Conservation (phyloP, 2,113 vertebrate species). For the Okapia johnstoni region DNA sequence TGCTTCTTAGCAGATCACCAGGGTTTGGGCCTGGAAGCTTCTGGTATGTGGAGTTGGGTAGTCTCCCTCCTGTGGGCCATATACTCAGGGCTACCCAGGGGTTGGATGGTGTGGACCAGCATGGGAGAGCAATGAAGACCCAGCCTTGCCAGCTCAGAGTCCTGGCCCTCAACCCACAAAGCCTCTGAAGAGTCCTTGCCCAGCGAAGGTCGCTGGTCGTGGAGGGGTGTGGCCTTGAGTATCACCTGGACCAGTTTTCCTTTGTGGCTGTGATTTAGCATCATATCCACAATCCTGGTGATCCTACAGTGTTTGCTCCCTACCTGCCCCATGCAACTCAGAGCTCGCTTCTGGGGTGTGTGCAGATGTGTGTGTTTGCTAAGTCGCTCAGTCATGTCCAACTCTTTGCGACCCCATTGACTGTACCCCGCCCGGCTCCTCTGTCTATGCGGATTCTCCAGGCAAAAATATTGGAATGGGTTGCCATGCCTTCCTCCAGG, state of each 20-base stretch:
- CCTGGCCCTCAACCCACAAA: neutral
- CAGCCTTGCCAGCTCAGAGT: neutral
- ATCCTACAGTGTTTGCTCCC: neutral
- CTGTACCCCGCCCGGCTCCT: neutral
- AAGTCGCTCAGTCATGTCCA: neutral
- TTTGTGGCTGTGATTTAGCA: too few species aligned
- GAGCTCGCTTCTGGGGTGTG: neutral
- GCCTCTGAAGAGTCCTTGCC: neutral
- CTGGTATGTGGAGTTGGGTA: neutral
- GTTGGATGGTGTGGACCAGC: neutral
- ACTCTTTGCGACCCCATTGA: neutral
- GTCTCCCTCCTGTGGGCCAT: neutral
- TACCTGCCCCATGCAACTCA: neutral
- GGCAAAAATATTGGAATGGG: neutral
- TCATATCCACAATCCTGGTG: neutral
- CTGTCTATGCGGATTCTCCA: neutral
- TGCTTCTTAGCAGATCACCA: neutral
- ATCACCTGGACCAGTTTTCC: neutral
- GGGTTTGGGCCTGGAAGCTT: neutral
- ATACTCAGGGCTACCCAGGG: too few species aligned
- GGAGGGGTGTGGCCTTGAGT: neutral
- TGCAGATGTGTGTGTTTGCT: neutral
- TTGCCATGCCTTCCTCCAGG: neutral
- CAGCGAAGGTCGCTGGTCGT: neutral
- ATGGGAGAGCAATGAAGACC: neutral